Evolutionary conservation across 2,888 invertebrate species (phyloP), one percentile per base, ranked within the genome.

Genomic region (Strigamia maritima): DNA sequence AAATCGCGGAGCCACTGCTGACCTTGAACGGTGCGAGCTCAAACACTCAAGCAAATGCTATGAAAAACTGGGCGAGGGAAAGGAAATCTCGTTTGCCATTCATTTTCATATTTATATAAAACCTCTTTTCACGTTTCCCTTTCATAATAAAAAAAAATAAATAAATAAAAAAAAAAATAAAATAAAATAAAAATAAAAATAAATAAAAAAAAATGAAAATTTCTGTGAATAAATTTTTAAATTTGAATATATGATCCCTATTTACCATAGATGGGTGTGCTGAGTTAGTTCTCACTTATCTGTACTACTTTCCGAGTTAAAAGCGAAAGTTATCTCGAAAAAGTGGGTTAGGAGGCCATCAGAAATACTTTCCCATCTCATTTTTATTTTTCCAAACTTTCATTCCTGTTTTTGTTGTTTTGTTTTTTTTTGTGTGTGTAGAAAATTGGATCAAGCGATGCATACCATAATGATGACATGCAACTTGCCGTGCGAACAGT

Each of bases 1-100:
- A 76, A 76, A 76, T 26, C 75, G 26, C 8, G 70, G 75, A 75
- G 75, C 70, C 70, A 65, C 28, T 65, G 28, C 70, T 75, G 44
- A 19, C 76, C 76, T 76, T 76, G 76, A 76, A 75, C 70, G n/a
- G 28, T 14, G 40, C 40, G 14, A 16, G 40, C 40, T 40, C 40
- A 40, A 14, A 16, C 40, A 10, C 40, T 10, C 40, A 40, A 10
- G 6, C 10, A 40, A 12, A 40, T 40, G 40, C 10, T 14, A 40
- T 40, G 40, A 40, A 40, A 40, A 40, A 40, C 40, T 40, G 16
- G 40, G 40, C 40, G 40, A 40, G 31, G 31, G 40, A 40, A 40
- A 40, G 40, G 40, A 40, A 40, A 40, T 40, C 40, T 40, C 40
- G 6, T 31, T 31, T 31, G 31, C 31, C 6, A 31, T 6, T 31